Base-by-base conservation (phyloP, 2,113 vertebrate species). In the Gnathonemus longibarbis region DNA sequence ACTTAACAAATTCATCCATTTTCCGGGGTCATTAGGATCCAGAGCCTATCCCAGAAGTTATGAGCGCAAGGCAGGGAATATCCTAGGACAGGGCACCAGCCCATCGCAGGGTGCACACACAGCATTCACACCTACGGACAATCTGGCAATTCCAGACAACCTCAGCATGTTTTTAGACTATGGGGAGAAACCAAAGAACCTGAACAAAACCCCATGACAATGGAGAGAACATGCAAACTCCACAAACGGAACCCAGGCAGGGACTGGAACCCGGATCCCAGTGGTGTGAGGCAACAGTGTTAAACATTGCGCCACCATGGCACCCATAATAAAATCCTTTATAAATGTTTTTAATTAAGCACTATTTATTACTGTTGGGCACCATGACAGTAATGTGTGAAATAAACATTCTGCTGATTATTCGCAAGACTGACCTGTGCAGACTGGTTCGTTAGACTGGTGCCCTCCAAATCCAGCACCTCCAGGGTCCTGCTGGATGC, bases 401-500 rank as follows among this genome's bases (percentile, higher is more conserved):
- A 48, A 24, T 48, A 48, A 11, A 48, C 21, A 46, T 48, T 84
- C 83, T 46, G 80, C 19, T 9, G 8, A 87, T 17, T 46, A 88
- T 5, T n/a, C 52, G 4, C 50, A 83, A 83, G 90, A 89, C 91
- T 93, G 91, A 99, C 98, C 97, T 98, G 97, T 89, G 97, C 98
- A 52, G 98, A 98, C 90, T 98, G 97, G 94, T 99, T 98, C 88
- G 97, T 97, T 84, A 99, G 97, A 89, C 97, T 97, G 0, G 98
- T 99, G 92, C 98, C 98, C 91, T 99, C 98, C 94, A 99, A 95
- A 92, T 99, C 98, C 94, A 99, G 94, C 80, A 98, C 98, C 92
- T 99, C 98, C 0, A 99, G 95, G 42, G 98, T 99, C 89, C 98
- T 96, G 91, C 98, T 99, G 58, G 98, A 99, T 7, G 98, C 98